Base-by-base conservation (phyloP, 2,113 vertebrate species). In the Acanthochromis polyacanthus region DNA sequence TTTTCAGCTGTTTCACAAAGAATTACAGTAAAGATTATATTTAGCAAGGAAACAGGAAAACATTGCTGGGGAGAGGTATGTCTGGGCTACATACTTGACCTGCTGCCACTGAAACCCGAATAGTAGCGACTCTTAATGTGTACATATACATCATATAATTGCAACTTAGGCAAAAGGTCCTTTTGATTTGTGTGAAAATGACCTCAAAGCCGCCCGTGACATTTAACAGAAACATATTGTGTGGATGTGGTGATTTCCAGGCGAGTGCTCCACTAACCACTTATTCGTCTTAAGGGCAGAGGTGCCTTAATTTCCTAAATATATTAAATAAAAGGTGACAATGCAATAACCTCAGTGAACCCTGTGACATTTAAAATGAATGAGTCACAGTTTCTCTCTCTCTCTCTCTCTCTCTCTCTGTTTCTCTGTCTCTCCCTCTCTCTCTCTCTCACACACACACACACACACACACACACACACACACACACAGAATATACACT, bases 341-440 rank as follows among this genome's bases (percentile, higher is more conserved):
- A 82, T 82, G 70, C 43, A 81, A 80, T 85, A 85, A 78, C 84
- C 36, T 87, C 60, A 20, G 75, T 15, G 2, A 67, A 80, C 62
- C 10, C 55, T 72, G 25, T 82, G 83, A 76, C 84, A 89, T 91
- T 91, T 85, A 22, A 76, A 82, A 64, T 43, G 23, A 83, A 65
- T 87, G 76, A 85, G 25, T 87, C 84, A 85, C 19, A 7, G 36
- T 5, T n/a, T 45, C 19, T 19, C 10, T 48, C 51, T 45, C 48
- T 30, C 11, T 25, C 23, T 25, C 23, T 25, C 23, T 25, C 23
- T 25, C 23, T 25, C 23, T 25, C 25, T 25, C 25, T 25, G 2
- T 25, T 3, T 25, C 25, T 25, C 25, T n/a, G n/a, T n/a, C n/a
- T n/a, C n/a, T n/a, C n/a, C n/a, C n/a, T n/a, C n/a, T n/a, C n/a